These are phyloP conservation scores for Thunnus albacares DNA, from an alignment of 2,797 vertebrate species.

Conservation along the genomic window DNA sequence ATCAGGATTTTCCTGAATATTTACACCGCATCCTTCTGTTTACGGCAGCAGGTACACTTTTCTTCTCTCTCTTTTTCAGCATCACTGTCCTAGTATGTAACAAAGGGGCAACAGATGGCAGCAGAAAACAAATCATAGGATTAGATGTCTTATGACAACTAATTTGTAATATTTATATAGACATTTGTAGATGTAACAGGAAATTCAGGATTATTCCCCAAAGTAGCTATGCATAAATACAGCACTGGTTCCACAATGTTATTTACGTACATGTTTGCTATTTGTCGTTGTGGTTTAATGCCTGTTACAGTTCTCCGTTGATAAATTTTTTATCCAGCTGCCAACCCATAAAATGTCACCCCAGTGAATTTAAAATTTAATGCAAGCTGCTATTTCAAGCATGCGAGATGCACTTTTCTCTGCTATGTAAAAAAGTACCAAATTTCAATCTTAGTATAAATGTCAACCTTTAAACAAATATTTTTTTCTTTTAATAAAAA, in stretches of 20 bases:
- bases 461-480: background rate
- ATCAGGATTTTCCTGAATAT: conserved; percentile 47
- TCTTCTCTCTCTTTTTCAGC: background rate
- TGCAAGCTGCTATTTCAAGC: background rate
- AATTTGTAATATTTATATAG: no score
- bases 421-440: background rate
- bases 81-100: background rate
- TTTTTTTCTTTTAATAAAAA: background rate
- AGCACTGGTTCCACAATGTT: background rate
- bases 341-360: background rate
- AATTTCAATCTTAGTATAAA: background rate
- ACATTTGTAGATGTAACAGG: no score
- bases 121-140: background rate
- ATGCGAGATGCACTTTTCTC: background rate
- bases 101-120: background rate
- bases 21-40: conserved; percentile 53
- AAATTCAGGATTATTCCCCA: background rate
- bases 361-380: background rate
- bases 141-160: background rate
- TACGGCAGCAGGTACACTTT: conserved; percentile 69
- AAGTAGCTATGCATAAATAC: background rate
- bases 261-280: background rate
- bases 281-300: background rate
- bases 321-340: background rate
- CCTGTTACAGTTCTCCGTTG: background rate